Evolutionary conservation across 2,113 vertebrate genomes (phyloP), one percentile per base, ranked within the genome.

Genomic region (Tetraodon nigroviridis): DNA sequence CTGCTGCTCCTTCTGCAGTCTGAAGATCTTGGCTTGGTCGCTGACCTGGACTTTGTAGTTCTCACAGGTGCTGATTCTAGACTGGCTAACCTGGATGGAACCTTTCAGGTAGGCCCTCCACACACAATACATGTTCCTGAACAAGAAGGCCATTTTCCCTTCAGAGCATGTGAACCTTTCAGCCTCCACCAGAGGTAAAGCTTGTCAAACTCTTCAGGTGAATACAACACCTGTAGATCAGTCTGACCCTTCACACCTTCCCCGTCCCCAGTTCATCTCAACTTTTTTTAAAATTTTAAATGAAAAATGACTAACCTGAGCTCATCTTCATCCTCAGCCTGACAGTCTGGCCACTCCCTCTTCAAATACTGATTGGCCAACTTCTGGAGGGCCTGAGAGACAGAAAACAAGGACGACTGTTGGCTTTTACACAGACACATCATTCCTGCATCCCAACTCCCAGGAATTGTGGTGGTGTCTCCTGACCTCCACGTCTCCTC

Each of bases 281-380:
- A 5, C 8, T 32, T 32, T 10, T 1, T 7, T 32, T n/a, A n/a
- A n/a, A n/a, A n/a, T n/a, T 32, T 32, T 10, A 32, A 32, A 32
- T 32, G 14, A 64, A 6, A 32, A 16, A 48, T 18, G 16, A 5
- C 17, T 24, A 90, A 96, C 95, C 94, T 92, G 75, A 92, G 92
- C 78, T 97, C 93, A 50, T 81, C 89, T 42, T 89, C 86, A 7
- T 95, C 93, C 22, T 94, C 94, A 20, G 86, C 74, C 71, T 89
- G 90, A 51, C 88, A 73, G 55, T 93, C 94, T 6, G 92, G 92
- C 95, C 95, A 96, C 63, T 98, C 96, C 78, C 91, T 93, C 90
- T 96, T 98, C 61, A 98, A 85, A 80, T 97, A 97, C 44, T 98
- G 94, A 72, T 92, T 93, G 37, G 95, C 92, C 89, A 98, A 79